phyloP scores from a whole-genome alignment of 1,140 invertebrate genomes.

The Ceratina japonica region DNA sequence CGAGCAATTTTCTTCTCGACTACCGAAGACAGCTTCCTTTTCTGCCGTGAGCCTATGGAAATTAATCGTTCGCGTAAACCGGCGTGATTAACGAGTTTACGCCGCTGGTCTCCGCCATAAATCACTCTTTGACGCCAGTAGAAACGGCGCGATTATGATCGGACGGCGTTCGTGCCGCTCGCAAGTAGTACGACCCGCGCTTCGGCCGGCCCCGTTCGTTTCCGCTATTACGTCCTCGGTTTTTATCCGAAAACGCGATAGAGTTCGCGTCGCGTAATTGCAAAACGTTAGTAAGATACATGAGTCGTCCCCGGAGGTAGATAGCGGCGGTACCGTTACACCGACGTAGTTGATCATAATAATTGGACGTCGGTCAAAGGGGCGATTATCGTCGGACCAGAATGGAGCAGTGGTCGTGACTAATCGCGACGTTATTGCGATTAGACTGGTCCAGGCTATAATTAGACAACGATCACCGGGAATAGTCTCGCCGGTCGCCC shows the following conservation, averaged over 20 bases:
- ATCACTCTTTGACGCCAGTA: slow-evolving; percentile 37
- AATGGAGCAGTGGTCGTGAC: slow-evolving; percentile 20
- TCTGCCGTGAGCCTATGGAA: slow-evolving; percentile 32
- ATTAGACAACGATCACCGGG: slow-evolving; percentile 42
- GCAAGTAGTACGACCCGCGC: slow-evolving; percentile 28
- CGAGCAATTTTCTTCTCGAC: slow-evolving; percentile 54
- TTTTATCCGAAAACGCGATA: no score
- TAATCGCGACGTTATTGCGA: slow-evolving; percentile 50
- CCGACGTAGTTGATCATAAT: slow-evolving; percentile 30
- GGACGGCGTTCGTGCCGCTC: not conserved
- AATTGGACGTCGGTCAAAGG: slow-evolving; percentile 30
- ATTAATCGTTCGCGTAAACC: slow-evolving; percentile 47
- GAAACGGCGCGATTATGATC: slow-evolving; percentile 12
- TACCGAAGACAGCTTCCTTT: slow-evolving; percentile 22
- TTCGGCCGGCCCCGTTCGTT: no score
- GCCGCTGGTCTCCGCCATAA: not conserved
- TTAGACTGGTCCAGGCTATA: slow-evolving; percentile 28
- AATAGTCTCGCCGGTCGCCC: not conserved
- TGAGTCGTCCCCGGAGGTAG: slow-evolving; percentile 20
- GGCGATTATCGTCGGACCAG: slow-evolving; percentile 34
- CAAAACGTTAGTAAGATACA: slow-evolving; percentile 1
- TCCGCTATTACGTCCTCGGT: no score
- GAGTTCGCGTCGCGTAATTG: not conserved
- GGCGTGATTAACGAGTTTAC: slow-evolving; percentile 56
- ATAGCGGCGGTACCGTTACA: not conserved